Base-by-base conservation (phyloP, 1,140 invertebrate species). In the Drosophila pallidifrons region DNA sequence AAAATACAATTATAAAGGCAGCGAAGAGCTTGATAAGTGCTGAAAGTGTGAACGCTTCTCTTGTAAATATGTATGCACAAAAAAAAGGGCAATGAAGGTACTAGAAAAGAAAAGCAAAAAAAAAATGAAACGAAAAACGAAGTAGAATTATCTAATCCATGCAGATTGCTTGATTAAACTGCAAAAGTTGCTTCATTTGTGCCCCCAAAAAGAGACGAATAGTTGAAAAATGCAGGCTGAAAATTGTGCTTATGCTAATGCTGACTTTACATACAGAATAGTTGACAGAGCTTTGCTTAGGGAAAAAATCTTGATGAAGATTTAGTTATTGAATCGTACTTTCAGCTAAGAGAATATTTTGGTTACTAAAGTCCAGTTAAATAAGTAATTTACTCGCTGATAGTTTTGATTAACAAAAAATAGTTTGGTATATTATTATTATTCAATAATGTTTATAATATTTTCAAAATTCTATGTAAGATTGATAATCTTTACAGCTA, bases 1-100 rank as follows among this genome's bases (percentile, higher is more conserved):
- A 81, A 76, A 73, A 76, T 72, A 87, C 82, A 87, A 87, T 78
- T 86, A 86, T 66, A 79, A 71, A 75, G 43, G 75, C 60, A 43
- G 63, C 69, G 46, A 51, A 71, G 55, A 52, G 67, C 55, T 75
- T 38, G 59, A 68, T 45, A 51, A 47, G 28, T 51, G 54, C 46
- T 55, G 45, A 68, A 73, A 73, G 59, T 59, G 54, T 35, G 57
- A 58, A 49, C n/a, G 43, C 5, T 64, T 1, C 10, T 1, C 10
- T 45, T 35, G 35, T 60, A 20, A 73, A 60, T 55, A 73, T 30
- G 25, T 20, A 25, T 38, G 35, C 35, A 38, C 7, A 38, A 46
- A 54, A 46, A 20, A 61, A 11, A 5, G 2, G 1, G 13, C 11
- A 11, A 13, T 46, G 16, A 70, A 47, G 51, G 58, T 45, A 15